Conservation (phyloP, 2,888 invertebrate genomes). For the Lingula anatina region DNA sequence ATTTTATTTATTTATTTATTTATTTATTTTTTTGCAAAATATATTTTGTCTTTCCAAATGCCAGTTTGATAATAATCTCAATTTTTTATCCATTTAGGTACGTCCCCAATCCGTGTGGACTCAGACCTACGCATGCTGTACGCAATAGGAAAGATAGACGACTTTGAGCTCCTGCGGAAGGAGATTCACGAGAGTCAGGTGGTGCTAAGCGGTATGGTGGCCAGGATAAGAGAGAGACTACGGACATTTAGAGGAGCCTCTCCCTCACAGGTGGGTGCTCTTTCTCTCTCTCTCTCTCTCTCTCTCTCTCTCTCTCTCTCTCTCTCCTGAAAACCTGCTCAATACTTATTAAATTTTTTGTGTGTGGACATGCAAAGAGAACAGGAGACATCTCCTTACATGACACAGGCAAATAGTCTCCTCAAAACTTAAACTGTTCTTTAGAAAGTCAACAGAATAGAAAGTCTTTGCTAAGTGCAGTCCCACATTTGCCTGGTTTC, state of each 20-base stretch:
- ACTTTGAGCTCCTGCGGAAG: conserved; percentile 47
- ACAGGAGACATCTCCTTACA: no score
- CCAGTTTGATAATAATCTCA: no score
- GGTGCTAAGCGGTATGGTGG: conserved; percentile 33
- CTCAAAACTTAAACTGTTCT: no score
- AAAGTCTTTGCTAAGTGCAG: background rate
- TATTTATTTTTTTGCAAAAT: conserved; percentile 15
- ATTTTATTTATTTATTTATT: background rate
- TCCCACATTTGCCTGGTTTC: background rate
- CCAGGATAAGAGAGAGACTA: conserved; percentile 36
- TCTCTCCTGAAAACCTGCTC: background rate
- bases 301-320: background rate
- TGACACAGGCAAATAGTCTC: no score
- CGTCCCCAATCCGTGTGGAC: conserved; percentile 22
- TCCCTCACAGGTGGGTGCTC: conserved; percentile 23
- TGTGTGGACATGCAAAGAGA: no score
- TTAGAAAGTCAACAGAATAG: background rate
- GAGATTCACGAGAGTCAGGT: conserved; percentile 37
- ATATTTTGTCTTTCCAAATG: no score
- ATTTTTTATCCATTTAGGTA: no score
- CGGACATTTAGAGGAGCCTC: conserved; percentile 20
- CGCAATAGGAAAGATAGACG: conserved; percentile 46
- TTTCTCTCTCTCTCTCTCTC: background rate
- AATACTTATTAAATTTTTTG: no score
- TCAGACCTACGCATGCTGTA: conserved; percentile 40